Base-by-base conservation (phyloP, 2,797 vertebrate genomes). In the Bradypodion pumilum region DNA sequence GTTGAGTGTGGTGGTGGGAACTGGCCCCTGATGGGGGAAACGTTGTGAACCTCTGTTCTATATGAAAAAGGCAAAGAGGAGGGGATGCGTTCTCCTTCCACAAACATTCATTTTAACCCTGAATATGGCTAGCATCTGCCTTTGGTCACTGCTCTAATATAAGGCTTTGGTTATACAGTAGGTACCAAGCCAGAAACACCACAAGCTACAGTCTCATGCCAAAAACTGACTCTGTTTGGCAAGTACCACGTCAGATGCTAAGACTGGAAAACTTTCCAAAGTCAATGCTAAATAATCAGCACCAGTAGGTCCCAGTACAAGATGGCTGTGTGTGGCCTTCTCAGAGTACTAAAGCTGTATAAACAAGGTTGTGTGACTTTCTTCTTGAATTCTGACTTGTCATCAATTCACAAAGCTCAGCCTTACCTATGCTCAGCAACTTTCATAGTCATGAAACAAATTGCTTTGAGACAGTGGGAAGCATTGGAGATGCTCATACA, bases 391-490 rank as follows among this genome's bases (percentile, higher is more conserved):
- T 60, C 74, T 40, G 60, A 16, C 52, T 91, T 92, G 76, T 62
- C 15, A 81, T 78, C 70, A 74, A 60, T 35, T 90, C 56, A 2
- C 35, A 83, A 85, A 79, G 25, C 44, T 85, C 86, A 35, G 12
- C 0, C 0, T 79, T 15, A 62, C 79, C 78, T 52, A 0, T 62
- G 21, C 29, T 9, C 0, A 37, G 0, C 1, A 25, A 78, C 52
- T 69, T 86, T 80, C 40, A 66, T 0, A 15, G 27, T 74, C 70
- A 37, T 5, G 0, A 79, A 60, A 69, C 80, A 68, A 87, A 89
- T 86, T 52, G 84, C 76, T 74, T 82, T 78, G 70, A 89, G 69
- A 37, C 84, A 84, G 37, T 90, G 1, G 27, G 78, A 77, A 84
- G 29, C 59, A 79, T 42, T 84, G 79, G 77, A 21, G 4, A 65